A percentile compares a stretch with the other conserved stretches of the same genome.
Evolutionary conservation across 2,113 vertebrate genomes (phyloP).

Genomic region (Psettodes erumei): DNA sequence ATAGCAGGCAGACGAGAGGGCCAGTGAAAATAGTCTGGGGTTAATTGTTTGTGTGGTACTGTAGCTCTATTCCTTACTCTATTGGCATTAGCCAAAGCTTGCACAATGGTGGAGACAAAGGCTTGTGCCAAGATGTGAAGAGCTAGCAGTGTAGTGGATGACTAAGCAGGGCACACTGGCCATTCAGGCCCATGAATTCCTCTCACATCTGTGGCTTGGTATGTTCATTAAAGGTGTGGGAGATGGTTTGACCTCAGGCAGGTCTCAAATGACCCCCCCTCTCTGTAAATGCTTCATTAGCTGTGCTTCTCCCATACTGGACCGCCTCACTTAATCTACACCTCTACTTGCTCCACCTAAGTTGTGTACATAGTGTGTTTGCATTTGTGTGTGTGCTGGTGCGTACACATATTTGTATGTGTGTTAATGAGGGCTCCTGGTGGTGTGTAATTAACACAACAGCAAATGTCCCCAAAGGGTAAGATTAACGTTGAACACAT

Average conservation of each 20-base stretch:
- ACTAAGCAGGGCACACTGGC: conserved; percentile 63
- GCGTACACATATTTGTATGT: conserved; percentile 61
- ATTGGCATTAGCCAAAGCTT: conserved; percentile 51
- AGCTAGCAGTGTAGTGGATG: conserved; percentile 57
- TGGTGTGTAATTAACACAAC: conserved; percentile 85
- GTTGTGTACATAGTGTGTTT: conserved; percentile 62
- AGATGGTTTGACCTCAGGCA: conserved; percentile 63
- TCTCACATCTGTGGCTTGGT: conserved; percentile 29
- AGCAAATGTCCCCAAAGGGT: conserved; percentile 83
- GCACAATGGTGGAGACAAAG: conserved; percentile 29
- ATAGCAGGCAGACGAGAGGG: conserved; percentile 39
- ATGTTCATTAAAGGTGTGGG: conserved; percentile 71
- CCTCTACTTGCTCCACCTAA: conserved; percentile 36
- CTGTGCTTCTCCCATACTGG: conserved; percentile 43
- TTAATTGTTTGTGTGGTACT: conserved; percentile 69
- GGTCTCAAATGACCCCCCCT: conserved; percentile 60
- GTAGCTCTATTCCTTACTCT: conserved; percentile 46
- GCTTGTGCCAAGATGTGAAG: conserved; percentile 57
- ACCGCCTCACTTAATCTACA: conserved; percentile 52
- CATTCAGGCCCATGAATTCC: conserved; percentile 33
- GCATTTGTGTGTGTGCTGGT: conserved; percentile 60
- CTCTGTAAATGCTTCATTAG: conserved; percentile 69
- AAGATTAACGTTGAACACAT: conserved; percentile 84
- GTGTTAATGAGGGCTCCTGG: conserved; percentile 82
- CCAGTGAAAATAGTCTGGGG: conserved; percentile 49